Conservation (phyloP, 2,888 invertebrate species). For the Eremobia ochroleuca region DNA sequence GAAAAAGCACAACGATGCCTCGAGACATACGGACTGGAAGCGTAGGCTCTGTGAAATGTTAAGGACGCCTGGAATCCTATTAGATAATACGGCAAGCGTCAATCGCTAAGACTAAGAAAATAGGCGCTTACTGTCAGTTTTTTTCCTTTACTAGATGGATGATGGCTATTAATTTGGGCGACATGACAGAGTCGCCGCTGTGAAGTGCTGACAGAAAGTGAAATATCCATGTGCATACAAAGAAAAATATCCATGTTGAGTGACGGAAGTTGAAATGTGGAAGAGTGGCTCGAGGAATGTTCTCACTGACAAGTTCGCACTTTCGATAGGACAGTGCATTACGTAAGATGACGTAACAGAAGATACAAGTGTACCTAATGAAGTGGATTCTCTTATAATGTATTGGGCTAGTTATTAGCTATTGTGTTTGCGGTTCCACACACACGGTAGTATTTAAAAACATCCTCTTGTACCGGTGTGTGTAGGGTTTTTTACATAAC, state of each 20-base stretch:
- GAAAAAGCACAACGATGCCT: neutral
- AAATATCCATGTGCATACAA: no score
- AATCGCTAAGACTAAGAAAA: neutral
- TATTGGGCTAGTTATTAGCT: slow-evolving; percentile 55
- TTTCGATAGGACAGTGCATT: slow-evolving; percentile 39
- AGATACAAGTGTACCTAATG: slow-evolving; percentile 67
- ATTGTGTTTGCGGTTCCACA: slow-evolving; percentile 61
- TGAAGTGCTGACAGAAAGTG: slow-evolving; percentile 17
- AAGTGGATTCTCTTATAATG: slow-evolving; percentile 62
- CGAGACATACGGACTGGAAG: neutral
- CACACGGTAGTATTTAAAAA: slow-evolving; percentile 9
- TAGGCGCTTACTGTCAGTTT: neutral
- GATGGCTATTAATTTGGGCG: neutral
- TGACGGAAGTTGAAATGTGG: slow-evolving; percentile 6
- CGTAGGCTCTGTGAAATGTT: neutral
- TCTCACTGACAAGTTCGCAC: slow-evolving; percentile 29
- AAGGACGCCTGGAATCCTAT: neutral
- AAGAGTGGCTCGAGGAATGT: slow-evolving; percentile 27
- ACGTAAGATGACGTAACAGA: slow-evolving; percentile 54
- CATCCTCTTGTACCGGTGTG: neutral
- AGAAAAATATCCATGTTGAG: slow-evolving; percentile 20
- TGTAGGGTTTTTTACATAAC: slow-evolving; percentile 2
- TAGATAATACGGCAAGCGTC: neutral
- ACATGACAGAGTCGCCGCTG: neutral
- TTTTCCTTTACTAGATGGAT: neutral